Evolutionary conservation across 2,797 vertebrate genomes (phyloP).

Genomic region (Anniella stebbinsi): DNA sequence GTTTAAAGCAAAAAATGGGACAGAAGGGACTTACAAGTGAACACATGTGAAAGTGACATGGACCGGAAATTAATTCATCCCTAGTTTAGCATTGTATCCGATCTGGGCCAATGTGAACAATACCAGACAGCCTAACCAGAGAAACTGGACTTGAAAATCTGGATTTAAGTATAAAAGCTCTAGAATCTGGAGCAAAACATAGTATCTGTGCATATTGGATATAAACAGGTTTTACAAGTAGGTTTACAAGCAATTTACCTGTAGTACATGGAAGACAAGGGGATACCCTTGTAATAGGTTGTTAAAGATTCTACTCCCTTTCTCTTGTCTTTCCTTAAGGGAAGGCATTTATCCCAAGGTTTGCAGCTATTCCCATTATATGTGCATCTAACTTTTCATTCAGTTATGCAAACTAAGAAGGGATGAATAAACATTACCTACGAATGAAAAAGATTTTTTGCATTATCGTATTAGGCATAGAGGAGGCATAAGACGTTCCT

Average conservation of each 20-base stretch:
- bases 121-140: background rate
- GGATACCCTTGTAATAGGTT: conserved; percentile 48
- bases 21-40: background rate
- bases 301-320: conserved; percentile 48
- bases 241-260: conserved; percentile 22
- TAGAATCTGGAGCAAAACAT: background rate
- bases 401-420: conserved; percentile 47
- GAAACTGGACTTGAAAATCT: background rate
- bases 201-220: background rate
- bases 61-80: background rate
- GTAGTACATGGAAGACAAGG: background rate
- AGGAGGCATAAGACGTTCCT: conserved; percentile 44
- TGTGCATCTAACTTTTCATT: conserved; percentile 48
- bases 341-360: conserved; percentile 49
- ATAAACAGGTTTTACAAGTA: conserved; percentile 26
- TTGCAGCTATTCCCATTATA: conserved; percentile 56
- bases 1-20: background rate
- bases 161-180: conserved; percentile 22
- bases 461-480: conserved; percentile 17
- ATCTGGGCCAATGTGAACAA: background rate
- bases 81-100: background rate
- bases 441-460: conserved; percentile 51
- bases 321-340: conserved; percentile 43
- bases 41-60: background rate
- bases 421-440: conserved; percentile 57